A percentile compares a stretch with the other conserved stretches of the same genome.
phyloP scores from a whole-genome alignment of 2,797 vertebrate genomes.

The Argentina silus region DNA sequence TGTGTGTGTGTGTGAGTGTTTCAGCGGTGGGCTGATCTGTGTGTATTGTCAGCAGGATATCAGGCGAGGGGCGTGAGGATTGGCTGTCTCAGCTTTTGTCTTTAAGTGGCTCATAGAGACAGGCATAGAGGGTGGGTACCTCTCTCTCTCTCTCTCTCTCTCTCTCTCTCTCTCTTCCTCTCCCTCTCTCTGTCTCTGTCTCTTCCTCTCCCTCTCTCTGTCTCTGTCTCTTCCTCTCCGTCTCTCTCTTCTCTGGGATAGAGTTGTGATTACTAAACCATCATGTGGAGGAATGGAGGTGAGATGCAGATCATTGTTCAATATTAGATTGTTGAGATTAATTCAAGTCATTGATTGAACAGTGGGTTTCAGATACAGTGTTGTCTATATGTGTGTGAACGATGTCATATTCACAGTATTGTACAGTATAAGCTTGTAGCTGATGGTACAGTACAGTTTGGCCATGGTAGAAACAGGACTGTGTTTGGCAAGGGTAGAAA shows the following conservation, averaged over 20 bases:
- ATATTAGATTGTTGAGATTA: too few relatives aligned
- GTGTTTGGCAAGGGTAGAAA: too few relatives aligned
- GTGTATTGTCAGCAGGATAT: slow-evolving; percentile 5
- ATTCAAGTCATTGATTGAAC: too few relatives aligned
- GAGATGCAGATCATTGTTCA: background rate
- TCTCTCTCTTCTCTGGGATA: background rate
- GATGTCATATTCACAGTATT: too few relatives aligned
- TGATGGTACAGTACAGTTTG: too few relatives aligned
- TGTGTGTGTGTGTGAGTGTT: background rate
- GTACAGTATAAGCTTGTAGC: too few relatives aligned
- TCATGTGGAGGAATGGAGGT: background rate
- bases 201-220: background rate
- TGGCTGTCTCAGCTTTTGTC: slow-evolving; percentile 6
- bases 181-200: background rate
- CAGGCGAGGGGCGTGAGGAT: background rate
- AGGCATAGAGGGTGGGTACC: background rate
- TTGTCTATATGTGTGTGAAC: too few relatives aligned
- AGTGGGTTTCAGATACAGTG: too few relatives aligned
- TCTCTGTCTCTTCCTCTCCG: background rate
- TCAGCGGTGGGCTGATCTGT: background rate
- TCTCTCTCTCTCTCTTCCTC: background rate
- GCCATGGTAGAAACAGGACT: too few relatives aligned
- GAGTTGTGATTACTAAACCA: background rate
- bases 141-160: background rate
- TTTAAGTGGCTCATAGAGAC: slow-evolving; percentile 7